These are phyloP conservation scores for Cosmia trapezina DNA, from an alignment of 2,888 invertebrate genomes.

Conservation along the genomic window DNA sequence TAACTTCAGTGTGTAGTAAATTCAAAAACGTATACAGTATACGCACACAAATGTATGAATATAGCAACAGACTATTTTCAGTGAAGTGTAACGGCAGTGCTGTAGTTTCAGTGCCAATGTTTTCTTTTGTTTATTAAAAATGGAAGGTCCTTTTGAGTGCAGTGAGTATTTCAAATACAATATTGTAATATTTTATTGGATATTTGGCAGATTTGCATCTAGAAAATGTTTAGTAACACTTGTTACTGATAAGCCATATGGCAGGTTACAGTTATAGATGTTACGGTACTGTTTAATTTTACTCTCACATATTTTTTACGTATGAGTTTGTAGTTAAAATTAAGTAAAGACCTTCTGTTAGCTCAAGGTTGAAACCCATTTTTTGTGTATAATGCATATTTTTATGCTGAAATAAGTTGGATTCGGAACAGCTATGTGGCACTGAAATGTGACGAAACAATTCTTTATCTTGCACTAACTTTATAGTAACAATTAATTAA, in stretches of 20 bases:
- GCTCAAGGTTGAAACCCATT: conserved; percentile 43
- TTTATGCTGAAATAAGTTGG: not conserved
- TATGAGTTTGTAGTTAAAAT: conserved; percentile 15
- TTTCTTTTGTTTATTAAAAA: conserved; percentile 67
- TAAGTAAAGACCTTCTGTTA: conserved; percentile 28
- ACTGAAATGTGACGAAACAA: conserved; percentile 39
- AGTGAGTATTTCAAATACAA: conserved; percentile 72
- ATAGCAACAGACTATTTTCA: conserved; percentile 83
- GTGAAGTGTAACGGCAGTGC: conserved; percentile 78
- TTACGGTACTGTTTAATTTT: conserved; percentile 24
- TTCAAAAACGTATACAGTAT: conserved; percentile 68
- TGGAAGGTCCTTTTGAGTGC: conserved; percentile 82
- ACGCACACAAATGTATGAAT: conserved; percentile 76
- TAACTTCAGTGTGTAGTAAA: conserved; percentile 80
- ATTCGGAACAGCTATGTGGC: conserved; percentile 41
- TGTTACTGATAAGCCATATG: conserved; percentile 67
- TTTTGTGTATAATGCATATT: conserved; percentile 15
- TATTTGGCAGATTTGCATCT: conserved; percentile 12
- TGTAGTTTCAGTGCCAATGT: conserved; percentile 66
- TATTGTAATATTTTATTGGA: conserved; percentile 1
- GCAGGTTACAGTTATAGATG: conserved; percentile 38
- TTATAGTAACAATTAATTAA: conserved; percentile 16
- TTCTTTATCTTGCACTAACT: conserved; percentile 16
- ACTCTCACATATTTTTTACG: conserved; percentile 29
- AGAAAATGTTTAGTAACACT: conserved; percentile 12